A percentile compares a stretch with the other conserved stretches of the same genome.
phyloP scores from a whole-genome alignment of 2,113 vertebrate species.

The Malurus melanocephalus region DNA sequence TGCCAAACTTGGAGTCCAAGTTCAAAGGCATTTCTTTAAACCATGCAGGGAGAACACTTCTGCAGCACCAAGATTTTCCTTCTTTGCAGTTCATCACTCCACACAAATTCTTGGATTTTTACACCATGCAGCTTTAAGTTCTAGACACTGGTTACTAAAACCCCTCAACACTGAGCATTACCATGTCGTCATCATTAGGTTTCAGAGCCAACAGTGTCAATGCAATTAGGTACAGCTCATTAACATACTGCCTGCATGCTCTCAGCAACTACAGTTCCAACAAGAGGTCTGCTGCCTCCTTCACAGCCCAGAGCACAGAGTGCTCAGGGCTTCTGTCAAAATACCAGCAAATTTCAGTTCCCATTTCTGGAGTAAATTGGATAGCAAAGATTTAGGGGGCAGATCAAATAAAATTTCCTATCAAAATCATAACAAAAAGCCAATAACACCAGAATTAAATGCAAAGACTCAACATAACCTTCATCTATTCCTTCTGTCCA shows the following conservation, averaged over 20 bases:
- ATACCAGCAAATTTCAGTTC: background rate
- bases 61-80: background rate
- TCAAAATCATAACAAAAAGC: background rate
- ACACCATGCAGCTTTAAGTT: background rate
- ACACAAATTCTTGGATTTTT: rapidly evolving
- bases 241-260: background rate
- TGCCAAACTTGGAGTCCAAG: background rate
- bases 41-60: background rate
- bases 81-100: background rate
- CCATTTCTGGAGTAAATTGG: background rate
- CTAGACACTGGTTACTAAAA: background rate
- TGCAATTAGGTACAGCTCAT: background rate
- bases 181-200: background rate
- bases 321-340: background rate
- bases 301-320: background rate
- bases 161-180: background rate
- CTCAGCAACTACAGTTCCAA: background rate
- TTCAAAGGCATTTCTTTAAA: background rate
- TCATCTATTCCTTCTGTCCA: background rate
- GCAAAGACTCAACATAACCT: background rate
- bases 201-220: slow-evolving; percentile 6
- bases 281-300: background rate
- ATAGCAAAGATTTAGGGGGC: background rate
- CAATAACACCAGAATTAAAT: rapidly evolving
- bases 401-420: background rate